Evolutionary conservation across 64 coral and sea anemone genomes (phyloP).

Genomic region (Pachyseris speciosa): DNA sequence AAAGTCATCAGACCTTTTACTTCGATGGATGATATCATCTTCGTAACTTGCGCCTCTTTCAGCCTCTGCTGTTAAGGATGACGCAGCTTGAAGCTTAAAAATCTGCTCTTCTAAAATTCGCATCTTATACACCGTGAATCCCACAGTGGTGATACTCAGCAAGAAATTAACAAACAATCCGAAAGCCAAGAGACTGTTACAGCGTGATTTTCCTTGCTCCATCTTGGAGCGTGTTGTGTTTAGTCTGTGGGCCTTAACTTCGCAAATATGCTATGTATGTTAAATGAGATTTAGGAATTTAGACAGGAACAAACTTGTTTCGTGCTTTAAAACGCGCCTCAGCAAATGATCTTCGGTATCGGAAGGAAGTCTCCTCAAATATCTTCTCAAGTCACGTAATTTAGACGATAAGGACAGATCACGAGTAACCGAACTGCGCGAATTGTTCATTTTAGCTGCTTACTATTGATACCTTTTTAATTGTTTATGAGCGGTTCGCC

Average conservation of each 20-base stretch:
- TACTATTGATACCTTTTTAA: too few relatives aligned
- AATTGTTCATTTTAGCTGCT: too few relatives aligned
- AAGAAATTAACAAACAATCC: conserved; percentile 30
- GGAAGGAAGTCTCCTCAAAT: neutral
- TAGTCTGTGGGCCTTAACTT: neutral
- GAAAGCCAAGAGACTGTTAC: conserved; percentile 1
- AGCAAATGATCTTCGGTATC: neutral
- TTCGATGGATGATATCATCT: neutral
- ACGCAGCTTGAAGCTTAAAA: neutral
- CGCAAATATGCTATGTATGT: neutral
- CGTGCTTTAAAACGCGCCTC: neutral
- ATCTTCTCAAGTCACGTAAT: neutral
- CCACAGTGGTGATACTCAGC: neutral
- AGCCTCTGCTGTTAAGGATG: neutral
- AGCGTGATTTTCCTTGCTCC: conserved; percentile 22
- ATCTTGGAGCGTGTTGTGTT: neutral
- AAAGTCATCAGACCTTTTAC: neutral
- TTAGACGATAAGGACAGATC: too few relatives aligned
- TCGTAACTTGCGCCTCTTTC: neutral
- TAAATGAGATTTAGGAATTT: neutral
- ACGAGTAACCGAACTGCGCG: too few relatives aligned
- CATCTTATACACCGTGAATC: conserved; percentile 35
- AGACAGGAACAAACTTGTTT: neutral
- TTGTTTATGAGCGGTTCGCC: too few relatives aligned
- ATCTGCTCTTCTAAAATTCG: conserved; percentile 11